Conservation (phyloP, 2,113 vertebrate genomes). For the Lampris megalopsis region DNA sequence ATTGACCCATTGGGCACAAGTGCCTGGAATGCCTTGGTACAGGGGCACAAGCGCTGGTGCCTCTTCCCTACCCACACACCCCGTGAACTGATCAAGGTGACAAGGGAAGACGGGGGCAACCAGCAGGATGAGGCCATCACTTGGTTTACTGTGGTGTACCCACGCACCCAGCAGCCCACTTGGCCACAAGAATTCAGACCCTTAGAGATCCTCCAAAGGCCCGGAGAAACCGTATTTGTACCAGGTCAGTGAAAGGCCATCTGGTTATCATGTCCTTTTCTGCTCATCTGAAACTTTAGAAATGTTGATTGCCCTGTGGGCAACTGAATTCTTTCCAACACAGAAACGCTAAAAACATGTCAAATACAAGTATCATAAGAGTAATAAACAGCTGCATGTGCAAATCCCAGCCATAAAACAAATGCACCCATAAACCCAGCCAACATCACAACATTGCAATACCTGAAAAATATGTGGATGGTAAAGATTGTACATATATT, state of each 20-base stretch:
- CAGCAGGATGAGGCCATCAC: constrained; percentile 99
- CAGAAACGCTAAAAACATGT: too few species aligned
- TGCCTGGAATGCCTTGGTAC: constrained; percentile 96
- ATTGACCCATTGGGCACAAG: constrained; percentile 98
- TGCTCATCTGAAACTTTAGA: background rate
- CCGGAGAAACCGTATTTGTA: constrained; percentile 97
- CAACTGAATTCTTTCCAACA: too few species aligned
- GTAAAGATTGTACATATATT: too few species aligned
- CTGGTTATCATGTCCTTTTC: background rate
- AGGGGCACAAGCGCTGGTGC: constrained; percentile 98
- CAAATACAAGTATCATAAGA: too few species aligned
- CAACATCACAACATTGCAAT: too few species aligned
- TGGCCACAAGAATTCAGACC: constrained; percentile 95
- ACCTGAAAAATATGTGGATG: too few species aligned
- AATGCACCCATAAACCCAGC: too few species aligned
- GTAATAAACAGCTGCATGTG: too few species aligned
- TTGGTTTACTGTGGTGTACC: constrained; percentile 95
- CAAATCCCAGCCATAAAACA: too few species aligned
- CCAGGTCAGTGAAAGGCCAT: constrained; percentile 85
- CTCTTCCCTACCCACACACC: constrained; percentile 97
- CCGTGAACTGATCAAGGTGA: constrained; percentile 97
- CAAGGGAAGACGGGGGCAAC: constrained; percentile 94
- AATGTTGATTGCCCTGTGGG: too few species aligned
- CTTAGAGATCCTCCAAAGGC: constrained; percentile 93
- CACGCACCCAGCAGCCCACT: constrained; percentile 90